These are phyloP conservation scores for Brachionus rubens DNA, from an alignment of 1,140 invertebrate genomes.

Conservation along the genomic window DNA sequence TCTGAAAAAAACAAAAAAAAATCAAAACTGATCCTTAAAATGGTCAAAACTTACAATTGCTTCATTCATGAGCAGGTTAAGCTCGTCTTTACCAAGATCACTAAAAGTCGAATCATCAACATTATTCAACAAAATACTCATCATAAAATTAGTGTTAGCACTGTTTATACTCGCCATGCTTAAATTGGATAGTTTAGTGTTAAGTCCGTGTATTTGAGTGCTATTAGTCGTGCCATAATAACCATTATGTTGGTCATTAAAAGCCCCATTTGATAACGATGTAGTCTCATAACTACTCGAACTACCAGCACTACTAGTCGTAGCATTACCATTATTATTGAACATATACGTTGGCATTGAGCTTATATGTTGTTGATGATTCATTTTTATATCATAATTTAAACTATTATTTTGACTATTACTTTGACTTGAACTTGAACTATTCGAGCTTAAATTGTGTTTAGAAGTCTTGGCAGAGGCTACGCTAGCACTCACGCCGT, in stretches of 20 bases:
- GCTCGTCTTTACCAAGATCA: conserved; percentile 26
- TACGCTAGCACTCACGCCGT: conserved; percentile 18
- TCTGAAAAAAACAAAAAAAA: conserved; percentile 63
- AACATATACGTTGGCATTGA: background rate
- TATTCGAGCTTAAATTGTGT: conserved; percentile 36
- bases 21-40: background rate
- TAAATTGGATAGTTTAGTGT: background rate
- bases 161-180: conserved; percentile 19
- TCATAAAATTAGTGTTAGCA: conserved; percentile 35
- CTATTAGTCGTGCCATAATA: background rate
- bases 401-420: conserved; percentile 17
- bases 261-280: no score
- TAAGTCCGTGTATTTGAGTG: background rate
- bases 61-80: conserved; percentile 37
- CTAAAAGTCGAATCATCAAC: conserved; percentile 1
- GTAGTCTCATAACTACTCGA: conserved; percentile 21
- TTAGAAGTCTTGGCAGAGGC: conserved; percentile 7
- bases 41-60: background rate
- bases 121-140: conserved; percentile 33
- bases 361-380: background rate
- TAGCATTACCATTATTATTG: background rate
- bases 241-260: background rate
- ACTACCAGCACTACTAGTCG: conserved; percentile 14
- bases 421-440: conserved; percentile 21
- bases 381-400: conserved; percentile 5